These are phyloP conservation scores for Gambelia wislizenii DNA, from an alignment of 2,797 vertebrate genomes.

Conservation along the genomic window DNA sequence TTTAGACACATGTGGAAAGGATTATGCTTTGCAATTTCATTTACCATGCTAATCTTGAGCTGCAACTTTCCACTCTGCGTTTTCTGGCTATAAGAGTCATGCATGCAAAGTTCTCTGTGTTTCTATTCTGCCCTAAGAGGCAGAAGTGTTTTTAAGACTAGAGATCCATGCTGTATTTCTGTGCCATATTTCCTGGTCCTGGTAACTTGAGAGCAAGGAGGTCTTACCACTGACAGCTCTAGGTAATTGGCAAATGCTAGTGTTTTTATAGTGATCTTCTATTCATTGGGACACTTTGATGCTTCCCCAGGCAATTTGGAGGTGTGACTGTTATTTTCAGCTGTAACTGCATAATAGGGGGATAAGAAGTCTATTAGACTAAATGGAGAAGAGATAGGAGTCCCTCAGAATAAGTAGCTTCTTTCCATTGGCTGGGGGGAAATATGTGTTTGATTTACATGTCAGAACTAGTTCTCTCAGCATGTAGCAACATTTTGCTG, in stretches of 20 bases:
- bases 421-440: background rate
- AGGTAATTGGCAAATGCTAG: slow-evolving; percentile 11
- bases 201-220: background rate
- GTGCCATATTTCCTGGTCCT: background rate
- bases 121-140: background rate
- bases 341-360: background rate
- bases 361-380: background rate
- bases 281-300: slow-evolving; percentile 11
- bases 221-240: background rate
- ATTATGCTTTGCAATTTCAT: background rate
- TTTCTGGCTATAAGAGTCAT: no score
- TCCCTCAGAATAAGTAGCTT: background rate
- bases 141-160: background rate
- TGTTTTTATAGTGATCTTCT: slow-evolving; percentile 14
- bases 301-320: slow-evolving; percentile 5
- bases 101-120: no score
- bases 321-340: slow-evolving; percentile 14
- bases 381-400: background rate
- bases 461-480: slow-evolving; percentile 34
- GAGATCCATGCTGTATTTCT: background rate
- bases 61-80: background rate
- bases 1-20: background rate
- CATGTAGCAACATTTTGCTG: slow-evolving; percentile 16
- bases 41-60: background rate
- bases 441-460: slow-evolving; percentile 32